Base-by-base conservation (phyloP, 2,113 vertebrate genomes). In the Cacatua alba region DNA sequence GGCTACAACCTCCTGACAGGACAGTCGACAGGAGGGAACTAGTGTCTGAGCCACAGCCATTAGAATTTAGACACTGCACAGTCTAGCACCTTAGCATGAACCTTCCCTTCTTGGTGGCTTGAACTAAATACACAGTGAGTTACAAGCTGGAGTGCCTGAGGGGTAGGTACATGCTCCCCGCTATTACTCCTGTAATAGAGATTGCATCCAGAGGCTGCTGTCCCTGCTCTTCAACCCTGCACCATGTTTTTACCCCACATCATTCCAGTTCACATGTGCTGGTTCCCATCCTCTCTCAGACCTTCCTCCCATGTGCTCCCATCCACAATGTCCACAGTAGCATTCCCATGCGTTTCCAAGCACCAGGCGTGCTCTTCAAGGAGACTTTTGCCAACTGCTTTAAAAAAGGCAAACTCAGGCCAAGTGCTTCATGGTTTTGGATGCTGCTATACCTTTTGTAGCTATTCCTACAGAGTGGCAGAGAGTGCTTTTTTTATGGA, bases 241-340 rank as follows among this genome's bases (percentile, higher is more conserved):
- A 35, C 25, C 25, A 10, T 20, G 29, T 11, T 19, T 74, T 23
- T 35, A 52, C 15, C 9, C 62, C 33, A 75, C 14, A 75, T 76
- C 2, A 3, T 28, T 82, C 37, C 52, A 37, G 39, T 31, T 70
- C 44, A 44, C 53, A 41, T 39, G 16, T 53, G 15, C 17, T 3
- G 0, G 39, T 17, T 69, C 53, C 62, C 29, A 29, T 33, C 8
- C 11, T 17, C 59, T 57, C 1, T 13, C 31, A 17, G 52, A 48
- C 10, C 52, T 15, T 75, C 21, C 28, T 81, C 35, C 41, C 23
- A 7, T 3, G 44, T 2, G 2, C 12, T 59, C 37, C 28, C 44
- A 24, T 17, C 37, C 2, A 0, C 0, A 0, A n/a, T 19, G 29
- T 11, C 37, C 31, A 60, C 0, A 2, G 39, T 5, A 76, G 57